A percentile compares a stretch with the other conserved stretches of the same genome.
phyloP scores from a whole-genome alignment of 2,888 invertebrate genomes.

The Drepanosiphum platanoidis region DNA sequence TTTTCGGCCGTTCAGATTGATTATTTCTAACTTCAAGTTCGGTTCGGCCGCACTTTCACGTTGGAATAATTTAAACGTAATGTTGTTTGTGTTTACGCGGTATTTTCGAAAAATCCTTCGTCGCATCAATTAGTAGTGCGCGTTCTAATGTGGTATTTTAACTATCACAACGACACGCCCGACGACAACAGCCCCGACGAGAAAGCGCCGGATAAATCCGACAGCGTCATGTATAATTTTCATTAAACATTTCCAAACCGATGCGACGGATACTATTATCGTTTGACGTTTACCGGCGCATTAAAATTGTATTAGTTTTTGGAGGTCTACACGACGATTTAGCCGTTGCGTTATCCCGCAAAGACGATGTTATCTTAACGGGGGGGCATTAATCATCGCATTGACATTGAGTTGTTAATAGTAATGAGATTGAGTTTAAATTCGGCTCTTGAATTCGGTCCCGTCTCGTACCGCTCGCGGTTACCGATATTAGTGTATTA shows the following conservation, averaged over 20 bases:
- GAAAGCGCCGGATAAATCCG: neutral
- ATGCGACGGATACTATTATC: neutral
- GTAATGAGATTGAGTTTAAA: neutral
- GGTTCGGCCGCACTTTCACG: neutral
- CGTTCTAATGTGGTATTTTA: neutral
- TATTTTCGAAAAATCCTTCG: constrained; percentile 16
- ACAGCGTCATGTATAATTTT: constrained; percentile 22
- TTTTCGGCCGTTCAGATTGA: neutral
- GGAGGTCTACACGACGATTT: neutral
- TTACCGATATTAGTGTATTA: no score
- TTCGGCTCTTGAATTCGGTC: neutral
- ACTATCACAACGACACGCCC: neutral
- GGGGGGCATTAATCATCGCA: neutral
- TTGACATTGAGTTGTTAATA: neutral
- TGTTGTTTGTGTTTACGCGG: neutral
- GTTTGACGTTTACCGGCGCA: neutral
- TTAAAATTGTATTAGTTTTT: neutral
- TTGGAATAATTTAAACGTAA: neutral
- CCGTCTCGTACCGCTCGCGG: no score
- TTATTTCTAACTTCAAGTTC: neutral
- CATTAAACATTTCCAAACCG: neutral
- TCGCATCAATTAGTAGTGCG: constrained; percentile 6
- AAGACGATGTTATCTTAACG: neutral
- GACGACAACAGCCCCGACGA: constrained; percentile 17
- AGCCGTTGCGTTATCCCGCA: neutral